phyloP scores from a whole-genome alignment of 2,113 vertebrate genomes.

The Leptosomus discolor region DNA sequence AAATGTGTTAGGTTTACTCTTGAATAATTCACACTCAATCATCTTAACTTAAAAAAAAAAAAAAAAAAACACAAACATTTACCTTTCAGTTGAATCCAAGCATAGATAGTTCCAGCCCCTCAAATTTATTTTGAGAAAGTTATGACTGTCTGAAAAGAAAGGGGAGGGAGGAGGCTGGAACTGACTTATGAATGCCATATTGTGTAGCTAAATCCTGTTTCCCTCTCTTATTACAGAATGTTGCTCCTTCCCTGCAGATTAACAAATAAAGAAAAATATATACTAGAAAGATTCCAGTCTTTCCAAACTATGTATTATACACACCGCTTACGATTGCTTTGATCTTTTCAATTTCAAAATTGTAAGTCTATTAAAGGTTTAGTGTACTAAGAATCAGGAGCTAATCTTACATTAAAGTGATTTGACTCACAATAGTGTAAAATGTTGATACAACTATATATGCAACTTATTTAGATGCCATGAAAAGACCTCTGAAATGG shows the following conservation, averaged over 20 bases:
- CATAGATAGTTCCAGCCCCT: constrained; percentile 13
- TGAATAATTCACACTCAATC: constrained; percentile 29
- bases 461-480: constrained; percentile 31
- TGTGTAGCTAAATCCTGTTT: constrained; percentile 39
- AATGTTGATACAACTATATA: constrained; percentile 14
- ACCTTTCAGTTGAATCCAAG: constrained; percentile 29
- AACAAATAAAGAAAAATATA: constrained; percentile 51
- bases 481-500: neutral
- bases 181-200: neutral
- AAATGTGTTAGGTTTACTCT: neutral
- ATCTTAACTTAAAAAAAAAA: neutral
- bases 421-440: constrained; percentile 32
- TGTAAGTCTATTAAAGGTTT: constrained; percentile 68
- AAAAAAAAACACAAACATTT: neutral
- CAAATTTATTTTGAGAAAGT: constrained; percentile 23
- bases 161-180: constrained; percentile 41
- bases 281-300: constrained; percentile 21
- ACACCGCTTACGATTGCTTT: constrained; percentile 46
- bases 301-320: constrained; percentile 39
- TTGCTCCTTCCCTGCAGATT: constrained; percentile 40
- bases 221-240: constrained; percentile 17
- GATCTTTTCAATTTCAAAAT: constrained; percentile 62
- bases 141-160: constrained; percentile 39
- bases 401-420: constrained; percentile 60
- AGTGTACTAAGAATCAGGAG: constrained; percentile 49